Base-by-base conservation (phyloP, 1,140 invertebrate species). In the Cotesia glomerata region DNA sequence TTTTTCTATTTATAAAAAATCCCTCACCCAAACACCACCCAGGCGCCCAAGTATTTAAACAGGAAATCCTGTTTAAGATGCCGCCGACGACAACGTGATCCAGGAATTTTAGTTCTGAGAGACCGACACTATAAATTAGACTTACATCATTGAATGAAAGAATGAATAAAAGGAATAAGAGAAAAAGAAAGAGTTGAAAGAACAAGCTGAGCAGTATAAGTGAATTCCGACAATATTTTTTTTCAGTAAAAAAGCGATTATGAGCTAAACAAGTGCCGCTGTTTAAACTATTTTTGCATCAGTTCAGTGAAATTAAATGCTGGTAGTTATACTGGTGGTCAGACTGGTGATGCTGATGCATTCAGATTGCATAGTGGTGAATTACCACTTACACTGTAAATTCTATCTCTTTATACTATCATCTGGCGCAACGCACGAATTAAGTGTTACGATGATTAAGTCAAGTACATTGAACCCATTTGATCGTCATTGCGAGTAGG, bases 21-120 rank as follows among this genome's bases (percentile, higher is more conserved):
- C 75, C 66, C 71, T 52, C 34, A n/a, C 65, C 18, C 51, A 14
- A 49, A 70, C 65, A 51, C 26, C 9, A 52, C 7, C 65, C 59
- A 62, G 5, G 9, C 54, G 18, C 16, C 5, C 67, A 64, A 70
- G 77, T 75, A 78, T 77, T 76, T 74, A 77, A 78, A 77, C 78
- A 78, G 79, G 77, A 79, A 77, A 77, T 81, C 78, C 79, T 78
- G 77, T 79, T 77, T 77, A 72, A 80, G 73, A 78, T 75, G 64
- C 65, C 51, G 18, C 35, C 5, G 36, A 7, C 39, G 39, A 45
- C 39, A 11, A 45, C 67, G 34, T 13, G 61, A 71, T 77, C 71
- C 72, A 52, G 72, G 73, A 78, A 77, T 76, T 78, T 49, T 69
- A 18, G 8, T 59, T 67, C 56, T 71, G 39, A 59, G 65, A 68